These are phyloP conservation scores for Leptinotarsa rubiginosa DNA, from an alignment of 2,888 invertebrate genomes.

Conservation along the genomic window DNA sequence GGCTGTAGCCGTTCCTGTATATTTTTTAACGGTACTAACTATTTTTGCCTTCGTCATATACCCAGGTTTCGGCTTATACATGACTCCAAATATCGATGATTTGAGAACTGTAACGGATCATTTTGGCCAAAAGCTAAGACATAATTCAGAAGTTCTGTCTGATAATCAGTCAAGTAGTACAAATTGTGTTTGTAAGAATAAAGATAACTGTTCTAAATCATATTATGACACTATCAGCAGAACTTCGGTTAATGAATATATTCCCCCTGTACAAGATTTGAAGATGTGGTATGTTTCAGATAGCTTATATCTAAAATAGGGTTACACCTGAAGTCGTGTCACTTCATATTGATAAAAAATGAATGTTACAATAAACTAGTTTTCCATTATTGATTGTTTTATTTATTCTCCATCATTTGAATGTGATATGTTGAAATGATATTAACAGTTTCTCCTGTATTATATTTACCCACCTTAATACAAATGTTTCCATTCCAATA, in stretches of 20 bases:
- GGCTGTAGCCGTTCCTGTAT: conserved; percentile 88
- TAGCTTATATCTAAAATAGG: conserved; percentile 66
- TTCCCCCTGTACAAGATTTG: conserved; percentile 77
- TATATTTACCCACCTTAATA: no score
- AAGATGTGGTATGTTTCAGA: conserved; percentile 77
- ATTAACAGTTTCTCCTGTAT: no score
- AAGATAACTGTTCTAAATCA: conserved; percentile 67
- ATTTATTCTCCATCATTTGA: no score
- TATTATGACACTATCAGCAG: conserved; percentile 56
- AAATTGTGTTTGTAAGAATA: conserved; percentile 68
- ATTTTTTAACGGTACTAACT: conserved; percentile 78
- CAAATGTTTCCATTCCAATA: no score
- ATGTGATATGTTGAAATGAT: no score
- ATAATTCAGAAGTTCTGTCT: conserved; percentile 62
- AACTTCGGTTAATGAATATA: conserved; percentile 62
- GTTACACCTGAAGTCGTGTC: background rate
- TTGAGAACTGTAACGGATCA: conserved; percentile 74
- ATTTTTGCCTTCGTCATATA: conserved; percentile 86
- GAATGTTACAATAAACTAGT: background rate
- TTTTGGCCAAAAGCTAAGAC: conserved; percentile 47
- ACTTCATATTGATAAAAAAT: background rate
- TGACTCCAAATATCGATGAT: conserved; percentile 78
- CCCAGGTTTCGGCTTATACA: conserved; percentile 81
- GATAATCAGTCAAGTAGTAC: conserved; percentile 34
- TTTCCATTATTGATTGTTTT: background rate